Percentiles rank a stretch among this genome's conserved stretches.
phyloP scores from a whole-genome alignment of 2,888 invertebrate genomes.

The Heteropelma amictum region DNA sequence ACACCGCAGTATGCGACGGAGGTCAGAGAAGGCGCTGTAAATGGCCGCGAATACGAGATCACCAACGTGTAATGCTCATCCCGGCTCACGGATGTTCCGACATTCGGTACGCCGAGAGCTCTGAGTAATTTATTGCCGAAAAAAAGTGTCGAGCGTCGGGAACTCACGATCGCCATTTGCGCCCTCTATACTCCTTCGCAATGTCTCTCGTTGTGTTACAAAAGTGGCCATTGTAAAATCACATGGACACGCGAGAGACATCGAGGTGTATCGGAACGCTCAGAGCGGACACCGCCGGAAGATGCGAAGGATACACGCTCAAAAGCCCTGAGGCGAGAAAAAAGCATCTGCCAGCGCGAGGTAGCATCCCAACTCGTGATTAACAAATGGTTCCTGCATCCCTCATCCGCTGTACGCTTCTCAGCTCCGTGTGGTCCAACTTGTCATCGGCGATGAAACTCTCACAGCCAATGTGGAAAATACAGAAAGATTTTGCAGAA shows the following conservation, averaged over 20 bases:
- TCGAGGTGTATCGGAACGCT: too few species aligned
- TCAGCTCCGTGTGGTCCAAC: too few species aligned
- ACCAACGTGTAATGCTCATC: constrained; percentile 27
- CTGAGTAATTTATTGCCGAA: constrained; percentile 56
- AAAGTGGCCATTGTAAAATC: constrained; percentile 2
- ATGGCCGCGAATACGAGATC: constrained; percentile 40
- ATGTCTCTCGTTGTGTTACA: constrained; percentile 45
- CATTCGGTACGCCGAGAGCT: constrained; percentile 13
- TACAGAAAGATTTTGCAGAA: too few species aligned
- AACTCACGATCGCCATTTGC: not conserved
- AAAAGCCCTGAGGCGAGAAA: too few species aligned
- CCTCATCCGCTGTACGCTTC: too few species aligned
- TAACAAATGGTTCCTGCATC: too few species aligned
- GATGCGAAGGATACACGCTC: too few species aligned
- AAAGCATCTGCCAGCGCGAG: too few species aligned
- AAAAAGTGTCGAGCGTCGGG: constrained; percentile 49
- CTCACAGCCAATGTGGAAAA: too few species aligned
- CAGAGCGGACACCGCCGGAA: too few species aligned
- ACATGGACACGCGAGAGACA: not conserved
- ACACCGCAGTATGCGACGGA: constrained; percentile 7
- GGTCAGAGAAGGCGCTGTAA: constrained; percentile 3
- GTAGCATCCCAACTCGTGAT: too few species aligned
- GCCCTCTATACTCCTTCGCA: constrained; percentile 9
- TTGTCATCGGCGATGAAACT: too few species aligned
- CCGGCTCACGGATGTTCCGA: constrained; percentile 6